Percentiles rank a stretch among this genome's conserved stretches.
Conservation (phyloP, 35 echinoderm and acorn worm genomes). For the Lytechinus variegatus region DNA sequence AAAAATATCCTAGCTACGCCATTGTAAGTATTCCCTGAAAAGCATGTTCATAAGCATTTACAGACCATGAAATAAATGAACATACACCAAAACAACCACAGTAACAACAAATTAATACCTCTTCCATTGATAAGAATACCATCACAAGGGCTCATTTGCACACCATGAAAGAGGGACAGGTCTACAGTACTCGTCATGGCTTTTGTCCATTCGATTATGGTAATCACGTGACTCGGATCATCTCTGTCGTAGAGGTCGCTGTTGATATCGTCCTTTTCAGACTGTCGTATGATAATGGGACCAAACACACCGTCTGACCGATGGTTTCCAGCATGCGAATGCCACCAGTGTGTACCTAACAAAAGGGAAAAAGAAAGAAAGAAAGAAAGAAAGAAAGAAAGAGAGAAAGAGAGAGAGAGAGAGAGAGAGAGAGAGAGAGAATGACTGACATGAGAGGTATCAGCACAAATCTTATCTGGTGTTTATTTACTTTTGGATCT, state of each 20-base stretch:
- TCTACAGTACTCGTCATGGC: not conserved
- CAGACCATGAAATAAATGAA: too few relatives aligned
- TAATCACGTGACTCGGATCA: conserved; percentile 61
- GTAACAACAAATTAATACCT: not conserved
- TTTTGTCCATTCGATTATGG: conserved; percentile 69
- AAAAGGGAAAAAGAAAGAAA: not conserved
- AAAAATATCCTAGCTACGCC: too few relatives aligned
- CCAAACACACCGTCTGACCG: conserved; percentile 68
- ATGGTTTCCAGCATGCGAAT: conserved; percentile 68
- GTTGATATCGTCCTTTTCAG: conserved; percentile 35
- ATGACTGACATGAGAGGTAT: too few relatives aligned
- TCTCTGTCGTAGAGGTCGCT: conserved; percentile 61
- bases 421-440: too few relatives aligned
- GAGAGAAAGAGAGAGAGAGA: too few relatives aligned
- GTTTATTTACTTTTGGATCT: too few relatives aligned
- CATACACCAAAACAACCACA: too few relatives aligned
- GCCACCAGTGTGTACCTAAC: conserved; percentile 86
- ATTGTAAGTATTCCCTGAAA: too few relatives aligned
- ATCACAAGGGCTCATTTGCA: not conserved
- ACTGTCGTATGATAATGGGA: conserved; percentile 65
- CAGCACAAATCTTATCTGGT: too few relatives aligned
- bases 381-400: not conserved
- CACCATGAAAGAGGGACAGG: not conserved
- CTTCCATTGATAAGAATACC: conserved; percentile 68
- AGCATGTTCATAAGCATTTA: too few relatives aligned